Evolutionary conservation across 1,140 invertebrate species (phyloP).

Genomic region (Procambarus virginalis): DNA sequence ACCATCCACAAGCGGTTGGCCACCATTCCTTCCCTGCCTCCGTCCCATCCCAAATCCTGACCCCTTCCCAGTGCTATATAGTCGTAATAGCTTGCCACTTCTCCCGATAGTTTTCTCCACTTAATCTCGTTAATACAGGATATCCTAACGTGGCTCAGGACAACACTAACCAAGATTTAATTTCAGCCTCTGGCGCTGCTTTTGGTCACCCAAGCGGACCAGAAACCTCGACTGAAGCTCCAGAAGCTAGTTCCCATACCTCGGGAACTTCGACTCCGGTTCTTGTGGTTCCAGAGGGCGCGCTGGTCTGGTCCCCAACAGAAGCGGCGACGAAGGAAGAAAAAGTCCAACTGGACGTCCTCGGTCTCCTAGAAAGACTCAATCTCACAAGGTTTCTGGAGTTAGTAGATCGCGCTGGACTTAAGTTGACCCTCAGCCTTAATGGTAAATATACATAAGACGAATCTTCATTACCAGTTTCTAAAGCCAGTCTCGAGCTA

Average conservation of each 20-base stretch:
- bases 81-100: too few relatives aligned
- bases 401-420: slow-evolving; percentile 6
- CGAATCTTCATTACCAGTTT: too few relatives aligned
- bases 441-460: not conserved
- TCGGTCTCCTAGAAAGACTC: slow-evolving; percentile 10
- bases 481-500: too few relatives aligned
- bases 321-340: slow-evolving; percentile 21
- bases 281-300: slow-evolving; percentile 27
- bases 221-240: not conserved
- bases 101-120: not conserved
- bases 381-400: slow-evolving; percentile 29
- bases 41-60: too few relatives aligned
- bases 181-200: too few relatives aligned
- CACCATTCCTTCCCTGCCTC: too few relatives aligned
- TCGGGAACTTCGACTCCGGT: not conserved
- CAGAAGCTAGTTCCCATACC: not conserved
- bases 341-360: not conserved
- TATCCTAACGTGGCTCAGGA: too few relatives aligned
- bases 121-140: too few relatives aligned
- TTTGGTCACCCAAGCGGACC: not conserved
- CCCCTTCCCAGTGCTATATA: too few relatives aligned
- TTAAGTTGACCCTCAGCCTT: slow-evolving; percentile 3
- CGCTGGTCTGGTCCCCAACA: not conserved
- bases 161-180: too few relatives aligned
- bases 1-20: too few relatives aligned